phyloP scores from a whole-genome alignment of 2,113 vertebrate species.

The Pao palembangensis region DNA sequence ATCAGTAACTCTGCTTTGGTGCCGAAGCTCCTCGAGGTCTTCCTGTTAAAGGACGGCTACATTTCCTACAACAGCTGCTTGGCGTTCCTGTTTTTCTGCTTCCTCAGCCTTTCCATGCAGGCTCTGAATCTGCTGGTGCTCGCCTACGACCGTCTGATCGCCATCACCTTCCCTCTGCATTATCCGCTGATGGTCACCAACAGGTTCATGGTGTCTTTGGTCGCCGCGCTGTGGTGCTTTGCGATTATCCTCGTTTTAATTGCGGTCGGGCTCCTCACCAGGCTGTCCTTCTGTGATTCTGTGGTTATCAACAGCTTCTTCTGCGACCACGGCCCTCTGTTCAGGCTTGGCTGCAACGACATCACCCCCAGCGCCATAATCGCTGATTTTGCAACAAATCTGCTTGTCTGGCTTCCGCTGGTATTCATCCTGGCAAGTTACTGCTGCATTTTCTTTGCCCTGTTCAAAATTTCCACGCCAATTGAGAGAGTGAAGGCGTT shows the following conservation, averaged over 20 bases:
- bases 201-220: not conserved
- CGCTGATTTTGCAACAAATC: not conserved
- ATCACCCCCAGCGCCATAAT: not conserved
- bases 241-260: not conserved
- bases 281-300: not conserved
- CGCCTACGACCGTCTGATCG: not conserved
- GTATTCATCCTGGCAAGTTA: conserved; percentile 28
- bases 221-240: not conserved
- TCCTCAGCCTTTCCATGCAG: too few species aligned
- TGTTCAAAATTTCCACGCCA: conserved; percentile 38
- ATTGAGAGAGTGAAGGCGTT: conserved; percentile 48
- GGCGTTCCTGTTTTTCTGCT: too few species aligned
- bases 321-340: conserved; percentile 24
- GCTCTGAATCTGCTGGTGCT: too few species aligned
- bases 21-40: too few species aligned
- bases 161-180: not conserved
- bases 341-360: conserved; percentile 54
- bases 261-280: not conserved
- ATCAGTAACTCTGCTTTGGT: too few species aligned
- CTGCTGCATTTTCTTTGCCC: conserved; percentile 31
- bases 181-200: not conserved
- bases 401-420: conserved; percentile 14
- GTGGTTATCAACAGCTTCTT: not conserved
- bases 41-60: too few species aligned
- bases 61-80: too few species aligned